Conservation (phyloP, 2,888 invertebrate genomes). For the Heliconius charithonia region DNA sequence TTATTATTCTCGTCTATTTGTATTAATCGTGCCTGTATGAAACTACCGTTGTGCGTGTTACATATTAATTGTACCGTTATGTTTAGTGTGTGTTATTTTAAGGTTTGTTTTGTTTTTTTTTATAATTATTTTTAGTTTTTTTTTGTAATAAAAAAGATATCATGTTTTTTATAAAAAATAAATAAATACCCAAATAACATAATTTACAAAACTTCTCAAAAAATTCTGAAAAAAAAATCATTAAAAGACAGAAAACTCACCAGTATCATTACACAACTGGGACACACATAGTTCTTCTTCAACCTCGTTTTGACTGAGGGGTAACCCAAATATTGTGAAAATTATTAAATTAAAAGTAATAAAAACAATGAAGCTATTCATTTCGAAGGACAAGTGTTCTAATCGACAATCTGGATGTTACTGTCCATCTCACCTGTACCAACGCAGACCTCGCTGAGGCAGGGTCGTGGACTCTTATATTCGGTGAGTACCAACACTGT, state of each 20-base stretch:
- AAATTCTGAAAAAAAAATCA: no score
- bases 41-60: slow-evolving; percentile 18
- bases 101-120: not conserved
- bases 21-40: slow-evolving; percentile 8
- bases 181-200: no score
- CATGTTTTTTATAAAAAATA: no score
- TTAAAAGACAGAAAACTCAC: slow-evolving; percentile 29
- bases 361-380: slow-evolving; percentile 33
- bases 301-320: slow-evolving; percentile 9
- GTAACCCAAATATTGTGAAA: slow-evolving; percentile 4
- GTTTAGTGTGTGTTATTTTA: not conserved
- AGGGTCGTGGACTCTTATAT: slow-evolving; percentile 73
- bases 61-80: slow-evolving; percentile 23
- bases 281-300: slow-evolving; percentile 17
- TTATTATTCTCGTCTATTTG: slow-evolving; percentile 8
- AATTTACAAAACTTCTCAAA: no score
- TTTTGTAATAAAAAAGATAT: not conserved
- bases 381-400: slow-evolving; percentile 43
- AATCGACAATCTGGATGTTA: slow-evolving; percentile 33
- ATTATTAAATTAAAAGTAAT: slow-evolving; percentile 23
- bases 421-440: slow-evolving; percentile 79
- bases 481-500: slow-evolving; percentile 75
- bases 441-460: slow-evolving; percentile 85
- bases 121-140: no score
- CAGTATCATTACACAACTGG: slow-evolving; percentile 33